Base-by-base conservation (phyloP, 92 coral and sea anemone genomes). In the Parazoanthus darwini region DNA sequence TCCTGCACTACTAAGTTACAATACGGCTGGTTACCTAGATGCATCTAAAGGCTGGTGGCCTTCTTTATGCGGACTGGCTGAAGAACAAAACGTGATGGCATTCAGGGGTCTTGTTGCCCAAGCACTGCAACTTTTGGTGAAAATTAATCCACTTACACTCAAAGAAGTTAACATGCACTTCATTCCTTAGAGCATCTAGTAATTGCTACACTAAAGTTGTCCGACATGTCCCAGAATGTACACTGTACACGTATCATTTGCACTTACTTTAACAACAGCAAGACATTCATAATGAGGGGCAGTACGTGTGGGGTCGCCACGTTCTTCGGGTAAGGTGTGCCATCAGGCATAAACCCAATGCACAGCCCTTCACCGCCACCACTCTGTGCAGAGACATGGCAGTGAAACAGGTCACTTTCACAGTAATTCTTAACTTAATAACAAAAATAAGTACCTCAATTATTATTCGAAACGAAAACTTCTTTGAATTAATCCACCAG, bases 271-370 rank as follows among this genome's bases (percentile, higher is more conserved):
- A 91, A 71, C 22, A 95, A 86, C 84, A 86, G 89, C 90, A 90
- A 81, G 39, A 95, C 82, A 89, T 94, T 91, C 89, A 90, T 91
- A 65, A 95, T 90, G 88, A 90, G 91, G 65, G 94, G 94, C 91
- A 93, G 88, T 56, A 95, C 86, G 81, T 91, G 89, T 76, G 95
- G 76, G 89, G 91, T 89, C 88, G 94, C 92, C 51, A 94, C 96
- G 85, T 87, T 93, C 87, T 66, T 82, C 85, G 90, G 91, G 85
- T 88, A 90, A 87, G 96, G 93, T 90, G 98, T 89, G 81, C 93
- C 96, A 95, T 93, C 92, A 90, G 98, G 98, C 96, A 90, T 94
- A 88, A 94, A 93, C 98, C 98, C 98, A 92, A 93, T 95, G 96
- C 93, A 90, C 89, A 89, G 86, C 92, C 92, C 93, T 79, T 90